Conservation (phyloP, 35 echinoderm and acorn worm genomes). For the Stichopus chloronotus region DNA sequence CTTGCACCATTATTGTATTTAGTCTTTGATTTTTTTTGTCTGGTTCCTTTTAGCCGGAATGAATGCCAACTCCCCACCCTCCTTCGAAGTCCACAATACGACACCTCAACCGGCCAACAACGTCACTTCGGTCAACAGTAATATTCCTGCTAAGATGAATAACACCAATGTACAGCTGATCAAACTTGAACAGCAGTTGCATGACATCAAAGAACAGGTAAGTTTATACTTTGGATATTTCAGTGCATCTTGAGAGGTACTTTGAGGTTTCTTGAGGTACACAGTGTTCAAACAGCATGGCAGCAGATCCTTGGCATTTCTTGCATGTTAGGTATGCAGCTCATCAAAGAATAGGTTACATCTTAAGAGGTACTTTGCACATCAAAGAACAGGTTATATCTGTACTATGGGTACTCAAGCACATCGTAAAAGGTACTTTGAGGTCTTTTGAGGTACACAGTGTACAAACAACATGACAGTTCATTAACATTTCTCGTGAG, state of each 20-base stretch:
- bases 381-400: too few species aligned
- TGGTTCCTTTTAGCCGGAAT: neutral
- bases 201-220: conserved; percentile 99
- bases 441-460: too few species aligned
- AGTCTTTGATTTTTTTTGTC: neutral
- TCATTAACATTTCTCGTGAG: too few species aligned
- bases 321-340: too few species aligned
- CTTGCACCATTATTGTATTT: too few species aligned
- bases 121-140: conserved; percentile 50
- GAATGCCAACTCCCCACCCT: neutral
- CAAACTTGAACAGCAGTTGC: conserved; percentile 92
- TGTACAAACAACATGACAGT: too few species aligned
- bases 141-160: conserved; percentile 85
- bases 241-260: neutral
- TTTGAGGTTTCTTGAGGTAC: neutral
- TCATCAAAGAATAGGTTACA: too few species aligned
- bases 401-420: too few species aligned
- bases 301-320: too few species aligned
- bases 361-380: too few species aligned
- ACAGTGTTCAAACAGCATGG: too few species aligned
- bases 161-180: conserved; percentile 85
- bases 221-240: neutral
- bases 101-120: conserved; percentile 27
- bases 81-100: conserved; percentile 10
- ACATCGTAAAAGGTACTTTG: too few species aligned